A percentile compares a stretch with the other conserved stretches of the same genome.
phyloP scores from a whole-genome alignment of 2,113 vertebrate genomes.

The Isichthys henryi region DNA sequence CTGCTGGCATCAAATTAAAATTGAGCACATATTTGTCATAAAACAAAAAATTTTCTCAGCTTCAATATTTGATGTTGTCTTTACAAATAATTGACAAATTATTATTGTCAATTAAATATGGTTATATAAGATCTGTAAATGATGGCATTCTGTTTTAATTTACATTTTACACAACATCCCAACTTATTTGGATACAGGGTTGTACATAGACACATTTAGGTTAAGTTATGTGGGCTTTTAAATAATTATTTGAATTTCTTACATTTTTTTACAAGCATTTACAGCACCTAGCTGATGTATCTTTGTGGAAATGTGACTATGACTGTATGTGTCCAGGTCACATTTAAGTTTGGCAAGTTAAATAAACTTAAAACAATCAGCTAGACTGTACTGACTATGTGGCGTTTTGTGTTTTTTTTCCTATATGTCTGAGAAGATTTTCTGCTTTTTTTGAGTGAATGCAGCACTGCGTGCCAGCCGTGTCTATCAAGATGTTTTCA shows the following conservation, averaged over 20 bases:
- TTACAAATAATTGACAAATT: too few relatives aligned
- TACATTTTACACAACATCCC: not conserved
- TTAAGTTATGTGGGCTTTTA: not conserved
- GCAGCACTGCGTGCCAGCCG: not conserved
- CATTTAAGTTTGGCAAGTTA: not conserved
- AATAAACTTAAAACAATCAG: not conserved
- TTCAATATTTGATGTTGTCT: not conserved
- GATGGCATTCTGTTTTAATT: not conserved
- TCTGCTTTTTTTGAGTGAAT: not conserved
- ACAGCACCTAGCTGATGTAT: not conserved
- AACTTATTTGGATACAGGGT: not conserved
- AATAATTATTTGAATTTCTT: not conserved
- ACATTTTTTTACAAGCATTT: not conserved
- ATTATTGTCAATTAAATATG: not conserved
- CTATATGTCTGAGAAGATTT: not conserved
- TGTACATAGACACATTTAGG: not conserved
- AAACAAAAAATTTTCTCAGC: not conserved
- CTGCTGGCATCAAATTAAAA: not conserved
- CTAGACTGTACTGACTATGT: not conserved
- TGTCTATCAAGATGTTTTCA: conserved; percentile 12
- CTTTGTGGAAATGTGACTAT: not conserved
- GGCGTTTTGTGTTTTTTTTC: not conserved
- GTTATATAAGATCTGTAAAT: not conserved
- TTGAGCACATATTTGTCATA: not conserved
- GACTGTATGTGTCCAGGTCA: not conserved